Percentiles rank a stretch among this genome's conserved stretches.
Evolutionary conservation across 2,888 invertebrate genomes (phyloP).

Genomic region (Harpalus rufipes): DNA sequence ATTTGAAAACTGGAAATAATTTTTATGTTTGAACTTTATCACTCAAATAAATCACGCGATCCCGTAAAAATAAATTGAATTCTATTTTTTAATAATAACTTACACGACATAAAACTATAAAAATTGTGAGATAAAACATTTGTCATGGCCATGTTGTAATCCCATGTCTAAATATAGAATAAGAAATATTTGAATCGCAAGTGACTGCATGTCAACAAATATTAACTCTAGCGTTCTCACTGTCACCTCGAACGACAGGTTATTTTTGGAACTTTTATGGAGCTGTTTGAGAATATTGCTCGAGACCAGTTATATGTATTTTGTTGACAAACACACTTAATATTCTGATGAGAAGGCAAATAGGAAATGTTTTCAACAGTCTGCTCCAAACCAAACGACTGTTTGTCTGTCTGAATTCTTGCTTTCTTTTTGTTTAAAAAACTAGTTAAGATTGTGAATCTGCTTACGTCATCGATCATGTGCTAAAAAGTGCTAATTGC

Average conservation of each 20-base stretch:
- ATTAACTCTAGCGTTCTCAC: not conserved
- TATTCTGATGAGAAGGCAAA: not conserved
- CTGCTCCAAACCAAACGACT: not conserved
- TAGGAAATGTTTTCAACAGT: conserved; percentile 3
- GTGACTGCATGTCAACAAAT: not conserved
- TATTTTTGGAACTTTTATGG: conserved; percentile 6
- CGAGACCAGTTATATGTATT: not conserved
- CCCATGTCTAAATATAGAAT: not conserved
- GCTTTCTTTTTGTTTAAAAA: not conserved
- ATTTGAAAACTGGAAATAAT: too few relatives aligned
- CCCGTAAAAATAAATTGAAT: too few relatives aligned
- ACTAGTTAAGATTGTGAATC: not conserved
- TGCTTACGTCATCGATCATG: not conserved
- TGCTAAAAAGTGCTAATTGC: not conserved
- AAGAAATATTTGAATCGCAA: not conserved
- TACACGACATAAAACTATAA: too few relatives aligned
- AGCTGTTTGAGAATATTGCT: not conserved
- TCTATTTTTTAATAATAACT: too few relatives aligned
- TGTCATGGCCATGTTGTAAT: not conserved
- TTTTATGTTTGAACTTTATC: too few relatives aligned
- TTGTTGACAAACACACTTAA: not conserved
- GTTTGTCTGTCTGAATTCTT: not conserved
- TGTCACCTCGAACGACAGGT: not conserved
- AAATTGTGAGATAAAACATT: not conserved
- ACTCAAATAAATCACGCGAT: too few relatives aligned